A percentile compares a stretch with the other conserved stretches of the same genome.
phyloP scores from a whole-genome alignment of 2,113 vertebrate genomes.

The Colossoma macropomum region DNA sequence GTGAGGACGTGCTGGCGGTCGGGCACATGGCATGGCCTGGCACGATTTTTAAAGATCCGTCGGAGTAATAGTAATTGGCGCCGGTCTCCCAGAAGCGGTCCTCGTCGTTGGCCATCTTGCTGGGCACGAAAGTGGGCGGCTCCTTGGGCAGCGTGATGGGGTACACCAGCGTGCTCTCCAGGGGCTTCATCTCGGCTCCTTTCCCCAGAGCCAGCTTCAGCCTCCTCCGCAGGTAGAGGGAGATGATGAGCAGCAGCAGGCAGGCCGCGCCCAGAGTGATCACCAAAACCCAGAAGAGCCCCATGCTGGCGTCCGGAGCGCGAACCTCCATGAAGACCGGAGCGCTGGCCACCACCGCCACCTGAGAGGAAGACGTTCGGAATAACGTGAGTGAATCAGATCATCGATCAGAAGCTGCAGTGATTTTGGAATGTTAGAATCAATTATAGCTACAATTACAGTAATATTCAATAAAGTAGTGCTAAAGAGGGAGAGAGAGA shows the following conservation, averaged over 20 bases:
- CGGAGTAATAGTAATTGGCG: slow-evolving; percentile 92
- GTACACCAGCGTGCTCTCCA: slow-evolving; percentile 92
- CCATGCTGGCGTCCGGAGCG: slow-evolving; percentile 86
- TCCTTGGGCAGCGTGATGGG: slow-evolving; percentile 93
- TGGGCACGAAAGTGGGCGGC: slow-evolving; percentile 86
- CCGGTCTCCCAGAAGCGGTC: slow-evolving; percentile 94
- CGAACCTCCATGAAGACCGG: slow-evolving; percentile 86
- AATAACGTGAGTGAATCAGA: too few species aligned
- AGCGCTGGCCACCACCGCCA: slow-evolving; percentile 81
- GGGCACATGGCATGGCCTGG: slow-evolving; percentile 90
- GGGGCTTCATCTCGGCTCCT: slow-evolving; percentile 84
- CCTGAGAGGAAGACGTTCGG: slow-evolving; percentile 40
- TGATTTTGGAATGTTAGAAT: too few species aligned
- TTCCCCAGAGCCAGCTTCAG: slow-evolving; percentile 88
- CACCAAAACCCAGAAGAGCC: slow-evolving; percentile 90
- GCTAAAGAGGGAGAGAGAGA: too few species aligned
- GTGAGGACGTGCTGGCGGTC: slow-evolving; percentile 76
- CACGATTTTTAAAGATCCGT: slow-evolving; percentile 95
- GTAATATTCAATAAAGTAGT: too few species aligned
- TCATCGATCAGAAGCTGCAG: too few species aligned
- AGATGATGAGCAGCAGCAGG: slow-evolving; percentile 83
- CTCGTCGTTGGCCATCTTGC: slow-evolving; percentile 83
- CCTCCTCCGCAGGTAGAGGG: slow-evolving; percentile 87
- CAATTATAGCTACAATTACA: too few species aligned
- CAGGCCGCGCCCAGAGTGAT: slow-evolving; percentile 88